Evolutionary conservation across 2,888 invertebrate genomes (phyloP).

Genomic region (Lasioglossum marginatum): DNA sequence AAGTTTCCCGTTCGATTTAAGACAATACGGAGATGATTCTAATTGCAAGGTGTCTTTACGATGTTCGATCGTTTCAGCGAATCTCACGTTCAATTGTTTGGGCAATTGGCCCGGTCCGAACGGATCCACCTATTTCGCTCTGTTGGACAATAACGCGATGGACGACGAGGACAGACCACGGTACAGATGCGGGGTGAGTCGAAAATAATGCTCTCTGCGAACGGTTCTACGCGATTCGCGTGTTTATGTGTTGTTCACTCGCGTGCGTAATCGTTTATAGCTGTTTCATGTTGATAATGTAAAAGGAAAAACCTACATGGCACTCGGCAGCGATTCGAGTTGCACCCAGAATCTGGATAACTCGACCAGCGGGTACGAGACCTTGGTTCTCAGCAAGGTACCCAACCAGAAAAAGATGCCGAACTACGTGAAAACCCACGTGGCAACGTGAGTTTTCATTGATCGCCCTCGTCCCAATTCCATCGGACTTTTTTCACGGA

Average conservation of each 20-base stretch:
- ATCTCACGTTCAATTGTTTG: constrained; percentile 87
- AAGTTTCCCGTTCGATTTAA: constrained; percentile 62
- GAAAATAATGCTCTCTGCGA: background rate
- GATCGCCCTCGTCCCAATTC: background rate
- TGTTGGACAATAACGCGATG: constrained; percentile 85
- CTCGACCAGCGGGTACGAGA: constrained; percentile 87
- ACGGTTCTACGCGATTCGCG: background rate
- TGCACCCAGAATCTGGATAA: constrained; percentile 86
- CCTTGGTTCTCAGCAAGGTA: constrained; percentile 85
- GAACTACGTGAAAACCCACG: constrained; percentile 79
- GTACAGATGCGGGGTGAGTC: constrained; percentile 88
- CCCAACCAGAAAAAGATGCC: constrained; percentile 81
- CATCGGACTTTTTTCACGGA: background rate
- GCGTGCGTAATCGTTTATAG: constrained; percentile 74
- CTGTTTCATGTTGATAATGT: constrained; percentile 85
- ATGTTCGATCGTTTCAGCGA: constrained; percentile 77
- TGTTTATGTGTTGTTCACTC: background rate
- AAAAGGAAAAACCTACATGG: constrained; percentile 86
- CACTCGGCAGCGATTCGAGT: constrained; percentile 88
- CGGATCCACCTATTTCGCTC: constrained; percentile 86
- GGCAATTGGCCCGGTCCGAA: constrained; percentile 87
- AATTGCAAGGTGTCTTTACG: background rate
- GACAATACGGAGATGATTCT: background rate
- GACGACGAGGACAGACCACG: constrained; percentile 84
- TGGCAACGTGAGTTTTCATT: constrained; percentile 79